A percentile compares a stretch with the other conserved stretches of the same genome.
These are phyloP conservation scores for Propithecus coquereli DNA, from an alignment of 2,113 vertebrate genomes.

Conservation along the genomic window DNA sequence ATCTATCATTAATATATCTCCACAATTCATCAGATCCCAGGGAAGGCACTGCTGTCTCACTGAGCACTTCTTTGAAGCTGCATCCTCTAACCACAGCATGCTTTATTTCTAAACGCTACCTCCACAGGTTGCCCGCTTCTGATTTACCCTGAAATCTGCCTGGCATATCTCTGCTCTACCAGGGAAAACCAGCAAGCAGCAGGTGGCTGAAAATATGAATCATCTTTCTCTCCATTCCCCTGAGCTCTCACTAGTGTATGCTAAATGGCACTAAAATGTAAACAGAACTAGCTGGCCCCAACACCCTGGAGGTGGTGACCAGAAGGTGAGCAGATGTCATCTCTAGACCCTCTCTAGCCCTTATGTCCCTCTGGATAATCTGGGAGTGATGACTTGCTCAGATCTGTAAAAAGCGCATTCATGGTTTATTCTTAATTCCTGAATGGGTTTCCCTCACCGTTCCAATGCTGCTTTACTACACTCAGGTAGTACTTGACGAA, in stretches of 20 bases:
- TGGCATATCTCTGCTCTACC: not conserved
- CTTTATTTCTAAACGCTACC: not conserved
- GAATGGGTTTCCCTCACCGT: not conserved
- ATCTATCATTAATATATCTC: not conserved
- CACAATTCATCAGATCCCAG: not conserved
- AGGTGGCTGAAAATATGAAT: not conserved
- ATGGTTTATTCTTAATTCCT: not conserved
- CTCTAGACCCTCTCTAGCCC: not conserved
- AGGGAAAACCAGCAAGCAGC: not conserved
- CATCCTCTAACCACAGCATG: not conserved
- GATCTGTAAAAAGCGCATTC: not conserved
- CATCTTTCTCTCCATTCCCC: not conserved
- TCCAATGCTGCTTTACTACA: not conserved
- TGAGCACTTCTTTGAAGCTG: not conserved
- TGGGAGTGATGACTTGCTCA: not conserved
- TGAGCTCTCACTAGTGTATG: fast-evolving
- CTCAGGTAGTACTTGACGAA: not conserved
- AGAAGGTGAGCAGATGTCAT: not conserved
- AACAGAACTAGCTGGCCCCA: not conserved
- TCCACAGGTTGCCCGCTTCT: not conserved
- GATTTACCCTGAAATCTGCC: not conserved
- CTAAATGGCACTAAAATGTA: not conserved
- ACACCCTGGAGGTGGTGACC: not conserved
- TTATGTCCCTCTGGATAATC: not conserved
- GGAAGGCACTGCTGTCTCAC: not conserved